Conservation (phyloP, 2,888 invertebrate genomes). For the Andricus curvator region DNA sequence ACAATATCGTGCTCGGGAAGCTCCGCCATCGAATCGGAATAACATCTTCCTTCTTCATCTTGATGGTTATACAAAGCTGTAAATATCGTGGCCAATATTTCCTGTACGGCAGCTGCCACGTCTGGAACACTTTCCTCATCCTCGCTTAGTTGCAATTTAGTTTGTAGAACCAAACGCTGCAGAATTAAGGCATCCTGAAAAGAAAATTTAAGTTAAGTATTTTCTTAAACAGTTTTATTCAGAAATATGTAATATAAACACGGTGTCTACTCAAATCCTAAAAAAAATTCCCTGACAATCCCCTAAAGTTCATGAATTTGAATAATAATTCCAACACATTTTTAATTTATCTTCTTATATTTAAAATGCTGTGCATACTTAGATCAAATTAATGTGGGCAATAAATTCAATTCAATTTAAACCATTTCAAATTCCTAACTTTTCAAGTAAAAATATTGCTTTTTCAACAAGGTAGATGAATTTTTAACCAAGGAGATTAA, state of each 20-base stretch:
- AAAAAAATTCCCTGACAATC: too few relatives aligned
- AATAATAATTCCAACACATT: too few relatives aligned
- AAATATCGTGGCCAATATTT: slow-evolving; percentile 93
- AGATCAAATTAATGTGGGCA: too few relatives aligned
- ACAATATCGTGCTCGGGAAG: slow-evolving; percentile 90
- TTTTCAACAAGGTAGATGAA: too few relatives aligned
- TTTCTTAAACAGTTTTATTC: neutral
- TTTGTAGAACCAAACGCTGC: slow-evolving; percentile 94
- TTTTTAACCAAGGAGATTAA: too few relatives aligned
- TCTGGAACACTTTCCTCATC: slow-evolving; percentile 94
- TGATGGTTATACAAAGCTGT: slow-evolving; percentile 97
- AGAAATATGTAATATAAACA: neutral
- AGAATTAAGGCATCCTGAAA: slow-evolving; percentile 91
- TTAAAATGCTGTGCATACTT: too few relatives aligned
- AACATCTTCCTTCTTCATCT: slow-evolving; percentile 97
- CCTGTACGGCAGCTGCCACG: slow-evolving; percentile 93
- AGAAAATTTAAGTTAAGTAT: neutral
- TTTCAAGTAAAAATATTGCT: too few relatives aligned
- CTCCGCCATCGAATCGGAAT: slow-evolving; percentile 97
- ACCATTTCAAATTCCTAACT: too few relatives aligned
- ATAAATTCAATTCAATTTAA: too few relatives aligned
- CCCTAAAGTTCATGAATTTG: too few relatives aligned
- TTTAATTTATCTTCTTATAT: too few relatives aligned
- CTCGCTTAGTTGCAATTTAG: slow-evolving; percentile 91
- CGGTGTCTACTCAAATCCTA: too few relatives aligned